A percentile compares a stretch with the other conserved stretches of the same genome.
phyloP scores from a whole-genome alignment of 2,797 vertebrate species.

The Lutjanus argentimaculatus region DNA sequence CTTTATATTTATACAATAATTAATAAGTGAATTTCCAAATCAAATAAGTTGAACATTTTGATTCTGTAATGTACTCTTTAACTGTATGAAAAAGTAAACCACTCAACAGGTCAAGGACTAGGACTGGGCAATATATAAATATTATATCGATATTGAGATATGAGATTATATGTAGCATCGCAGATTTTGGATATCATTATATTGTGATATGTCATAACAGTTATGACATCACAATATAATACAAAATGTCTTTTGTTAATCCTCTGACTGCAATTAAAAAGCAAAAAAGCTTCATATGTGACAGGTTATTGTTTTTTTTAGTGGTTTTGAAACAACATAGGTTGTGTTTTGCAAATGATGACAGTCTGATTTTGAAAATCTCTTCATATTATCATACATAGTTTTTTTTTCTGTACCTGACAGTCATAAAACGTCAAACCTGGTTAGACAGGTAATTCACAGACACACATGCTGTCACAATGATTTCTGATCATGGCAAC shows the following conservation, averaged over 20 bases:
- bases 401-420: too few species aligned
- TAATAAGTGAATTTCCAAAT: background rate
- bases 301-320: background rate
- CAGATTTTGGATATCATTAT: too few species aligned
- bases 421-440: constrained; percentile 19
- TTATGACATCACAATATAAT: too few species aligned
- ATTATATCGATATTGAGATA: too few species aligned
- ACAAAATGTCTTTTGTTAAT: too few species aligned
- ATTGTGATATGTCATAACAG: too few species aligned
- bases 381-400: background rate
- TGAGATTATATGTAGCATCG: too few species aligned
- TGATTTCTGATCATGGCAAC: constrained; percentile 57
- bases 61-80: background rate
- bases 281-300: too few species aligned
- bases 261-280: too few species aligned
- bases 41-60: background rate
- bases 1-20: constrained; percentile 10
- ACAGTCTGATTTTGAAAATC: background rate
- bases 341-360: background rate
- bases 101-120: background rate
- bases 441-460: constrained; percentile 56
- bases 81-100: background rate
- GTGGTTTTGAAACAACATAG: background rate
- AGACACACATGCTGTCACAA: constrained; percentile 33
- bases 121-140: too few species aligned